Evolutionary conservation across 2,797 vertebrate genomes (phyloP).

Genomic region (Natrix natrix): DNA sequence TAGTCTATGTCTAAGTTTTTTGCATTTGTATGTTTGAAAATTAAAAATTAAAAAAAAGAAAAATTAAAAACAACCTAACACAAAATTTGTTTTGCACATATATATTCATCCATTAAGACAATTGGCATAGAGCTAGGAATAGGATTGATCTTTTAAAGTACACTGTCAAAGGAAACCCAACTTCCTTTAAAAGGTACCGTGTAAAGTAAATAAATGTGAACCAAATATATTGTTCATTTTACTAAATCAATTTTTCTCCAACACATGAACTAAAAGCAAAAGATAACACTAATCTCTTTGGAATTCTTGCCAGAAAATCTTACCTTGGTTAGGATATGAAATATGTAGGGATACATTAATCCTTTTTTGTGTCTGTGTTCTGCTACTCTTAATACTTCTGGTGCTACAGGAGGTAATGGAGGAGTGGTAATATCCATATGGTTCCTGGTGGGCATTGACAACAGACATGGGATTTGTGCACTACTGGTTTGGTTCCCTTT

Average conservation of each 20-base stretch:
- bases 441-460: conserved; percentile 95
- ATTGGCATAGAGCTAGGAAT: background rate
- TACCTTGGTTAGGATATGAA: conserved; percentile 94
- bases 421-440: conserved; percentile 98
- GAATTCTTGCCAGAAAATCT: conserved; percentile 8
- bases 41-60: too few species aligned
- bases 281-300: background rate
- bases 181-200: background rate
- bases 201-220: background rate
- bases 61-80: background rate
- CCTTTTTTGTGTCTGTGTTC: conserved; percentile 95
- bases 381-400: conserved; percentile 91
- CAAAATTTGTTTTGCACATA: background rate
- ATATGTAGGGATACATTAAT: conserved; percentile 96
- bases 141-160: background rate
- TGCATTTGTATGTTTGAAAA: too few species aligned
- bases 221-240: background rate
- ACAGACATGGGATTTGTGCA: conserved; percentile 88
- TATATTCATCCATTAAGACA: background rate
- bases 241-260: background rate
- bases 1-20: too few species aligned
- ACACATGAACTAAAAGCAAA: background rate
- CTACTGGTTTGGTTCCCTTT: conserved; percentile 77
- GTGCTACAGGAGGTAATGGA: conserved; percentile 86
- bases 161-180: background rate